Percentiles rank a stretch among this genome's conserved stretches.
These are phyloP conservation scores for Tanypteryx hageni DNA, from an alignment of 2,888 invertebrate species.

Conservation along the genomic window DNA sequence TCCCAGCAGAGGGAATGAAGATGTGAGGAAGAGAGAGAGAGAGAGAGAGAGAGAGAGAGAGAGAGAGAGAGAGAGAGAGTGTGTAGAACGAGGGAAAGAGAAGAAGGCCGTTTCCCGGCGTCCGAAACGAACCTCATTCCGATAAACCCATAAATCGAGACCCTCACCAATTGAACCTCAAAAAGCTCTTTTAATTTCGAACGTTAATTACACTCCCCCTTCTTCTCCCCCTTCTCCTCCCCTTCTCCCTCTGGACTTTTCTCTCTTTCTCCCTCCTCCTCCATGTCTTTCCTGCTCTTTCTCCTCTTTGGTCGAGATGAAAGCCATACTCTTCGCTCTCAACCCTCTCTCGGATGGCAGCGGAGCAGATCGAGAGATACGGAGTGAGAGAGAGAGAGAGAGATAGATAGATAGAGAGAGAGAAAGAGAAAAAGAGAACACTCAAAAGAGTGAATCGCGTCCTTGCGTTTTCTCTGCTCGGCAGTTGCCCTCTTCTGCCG, in stretches of 20 bases:
- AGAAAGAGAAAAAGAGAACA: background rate
- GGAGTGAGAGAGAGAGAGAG: background rate
- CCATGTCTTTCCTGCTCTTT: no score
- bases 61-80: background rate
- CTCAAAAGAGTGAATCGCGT: background rate
- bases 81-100: background rate
- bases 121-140: background rate
- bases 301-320: no score
- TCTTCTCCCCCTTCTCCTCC: background rate
- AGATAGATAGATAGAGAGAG: background rate
- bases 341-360: no score
- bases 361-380: no score
- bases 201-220: slow-evolving; percentile 29
- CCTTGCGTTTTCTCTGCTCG: background rate
- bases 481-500: background rate
- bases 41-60: background rate
- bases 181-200: slow-evolving; percentile 51
- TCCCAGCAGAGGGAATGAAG: no score
- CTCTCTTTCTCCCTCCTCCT: no score
- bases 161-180: slow-evolving; percentile 23
- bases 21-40: background rate
- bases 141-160: slow-evolving; percentile 22
- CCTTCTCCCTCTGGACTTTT: background rate
- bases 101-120: background rate
- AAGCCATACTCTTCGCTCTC: no score